Evolutionary conservation across 2,888 invertebrate species (phyloP).

Genomic region (Atrina japonica): DNA sequence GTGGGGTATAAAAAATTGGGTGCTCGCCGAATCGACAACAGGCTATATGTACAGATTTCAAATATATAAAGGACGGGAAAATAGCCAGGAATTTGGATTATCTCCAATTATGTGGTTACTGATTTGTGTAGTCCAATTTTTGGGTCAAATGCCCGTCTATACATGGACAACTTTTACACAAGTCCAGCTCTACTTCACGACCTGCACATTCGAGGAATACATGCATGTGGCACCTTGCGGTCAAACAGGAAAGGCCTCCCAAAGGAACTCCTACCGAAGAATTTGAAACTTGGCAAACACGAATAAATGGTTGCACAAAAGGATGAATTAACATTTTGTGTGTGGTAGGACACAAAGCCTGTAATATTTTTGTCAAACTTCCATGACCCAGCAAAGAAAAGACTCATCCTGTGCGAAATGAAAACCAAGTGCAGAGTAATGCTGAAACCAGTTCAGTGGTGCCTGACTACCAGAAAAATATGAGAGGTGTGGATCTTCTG

Average conservation of each 20-base stretch:
- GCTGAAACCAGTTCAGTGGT: conserved; percentile 28
- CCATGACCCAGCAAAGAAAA: conserved; percentile 19
- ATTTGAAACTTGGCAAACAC: conserved; percentile 35
- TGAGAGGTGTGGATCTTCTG: conserved; percentile 39
- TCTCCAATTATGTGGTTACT: conserved; percentile 28
- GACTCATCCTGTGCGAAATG: not conserved
- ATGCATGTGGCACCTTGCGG: conserved; percentile 45
- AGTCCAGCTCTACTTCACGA: conserved; percentile 26
- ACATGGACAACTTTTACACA: conserved; percentile 47
- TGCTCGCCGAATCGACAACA: conserved; percentile 27
- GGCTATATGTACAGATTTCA: conserved; percentile 34
- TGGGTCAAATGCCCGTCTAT: conserved; percentile 21
- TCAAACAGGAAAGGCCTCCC: conserved; percentile 46
- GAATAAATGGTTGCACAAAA: conserved; percentile 43
- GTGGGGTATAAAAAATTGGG: conserved; percentile 44
- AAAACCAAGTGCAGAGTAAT: not conserved
- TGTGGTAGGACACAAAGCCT: conserved; percentile 48
- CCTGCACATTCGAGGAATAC: conserved; percentile 19
- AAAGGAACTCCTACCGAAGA: conserved; percentile 28
- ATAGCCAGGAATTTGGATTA: conserved; percentile 27
- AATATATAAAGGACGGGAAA: conserved; percentile 40
- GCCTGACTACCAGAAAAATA: conserved; percentile 29
- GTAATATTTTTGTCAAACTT: conserved; percentile 39
- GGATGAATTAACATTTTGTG: conserved; percentile 37
- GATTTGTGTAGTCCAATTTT: conserved; percentile 11